Percentiles rank a stretch among this genome's conserved stretches.
Conservation (phyloP, 2,113 vertebrate species). For the Gorilla gorilla region DNA sequence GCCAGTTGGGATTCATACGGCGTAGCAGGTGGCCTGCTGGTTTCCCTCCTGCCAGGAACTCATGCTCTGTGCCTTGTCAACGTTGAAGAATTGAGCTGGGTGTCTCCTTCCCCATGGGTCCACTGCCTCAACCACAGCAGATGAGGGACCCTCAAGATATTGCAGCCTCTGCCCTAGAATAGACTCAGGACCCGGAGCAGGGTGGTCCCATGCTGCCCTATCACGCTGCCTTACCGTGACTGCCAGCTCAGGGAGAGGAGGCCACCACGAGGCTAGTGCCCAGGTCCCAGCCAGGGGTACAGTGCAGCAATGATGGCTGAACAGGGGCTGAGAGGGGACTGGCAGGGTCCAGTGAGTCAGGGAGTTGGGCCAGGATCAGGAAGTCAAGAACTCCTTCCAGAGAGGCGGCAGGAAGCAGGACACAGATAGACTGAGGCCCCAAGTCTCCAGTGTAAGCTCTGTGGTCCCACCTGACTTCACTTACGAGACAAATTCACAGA, state of each 20-base stretch:
- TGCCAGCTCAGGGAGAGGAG: rapidly evolving
- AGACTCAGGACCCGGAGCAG: rapidly evolving
- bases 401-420: rapidly evolving
- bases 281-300: background rate
- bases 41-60: rapidly evolving
- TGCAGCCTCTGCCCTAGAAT: too few species aligned
- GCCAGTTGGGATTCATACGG: background rate
- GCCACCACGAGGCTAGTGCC: rapidly evolving
- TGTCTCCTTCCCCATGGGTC: background rate
- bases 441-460: background rate
- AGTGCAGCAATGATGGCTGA: background rate
- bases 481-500: background rate
- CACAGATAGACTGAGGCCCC: background rate
- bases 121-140: background rate
- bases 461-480: rapidly evolving
- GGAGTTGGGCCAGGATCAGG: rapidly evolving
- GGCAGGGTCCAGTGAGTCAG: background rate
- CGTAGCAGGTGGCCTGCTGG: background rate
- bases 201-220: background rate
- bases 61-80: rapidly evolving
- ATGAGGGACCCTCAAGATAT: background rate
- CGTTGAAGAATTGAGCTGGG: background rate
- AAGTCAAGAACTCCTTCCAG: too few species aligned
- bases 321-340: background rate
- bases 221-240: rapidly evolving